Evolutionary conservation across 2,113 vertebrate genomes (phyloP), one percentile per base, ranked within the genome.

Genomic region (Zingel zingel): DNA sequence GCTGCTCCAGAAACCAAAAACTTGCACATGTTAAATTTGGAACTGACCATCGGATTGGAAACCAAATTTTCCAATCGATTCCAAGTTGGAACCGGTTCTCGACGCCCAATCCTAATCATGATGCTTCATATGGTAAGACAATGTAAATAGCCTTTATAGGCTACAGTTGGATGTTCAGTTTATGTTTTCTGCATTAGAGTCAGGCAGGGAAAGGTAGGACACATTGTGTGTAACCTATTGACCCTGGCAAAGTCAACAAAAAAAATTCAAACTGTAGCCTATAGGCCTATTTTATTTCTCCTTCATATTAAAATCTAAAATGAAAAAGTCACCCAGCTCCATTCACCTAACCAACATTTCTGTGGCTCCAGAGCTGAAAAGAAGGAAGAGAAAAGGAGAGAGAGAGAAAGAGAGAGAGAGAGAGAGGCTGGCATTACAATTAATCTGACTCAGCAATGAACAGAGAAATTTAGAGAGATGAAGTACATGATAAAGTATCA

Each of bases 361-460:
- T 33, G 3, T 57, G 48, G 13, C 48, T 66, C 27, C 11, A 50
- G 9, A 51, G 59, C 67, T 71, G 54, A 16, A 85, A 56, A 63
- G 21, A 30, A 58, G 39, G 43, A 19, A 19, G 45, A 59, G 50
- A 64, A 43, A 53, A 70, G 18, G 25, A 73, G 66, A 27, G 27
- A 27, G 62, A 50, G 33, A 33, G 33, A 33, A 6, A 33, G 33
- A 33, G 30, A 33, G 33, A 33, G 39, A 43, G 39, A 43, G 74
- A 81, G 57, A 16, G 74, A 78, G 70, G 53, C 16, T 43, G 50
- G 51, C 3, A 48, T 63, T 72, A 23, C 53, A 85, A 88, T 74
- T 51, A 86, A 86, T 79, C 63, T 86, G 88, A 92, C 82, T 87
- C 87, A 89, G 83, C 81, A 79, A 79, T 70, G 61, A 69, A 86